phyloP scores from a whole-genome alignment of 2,113 vertebrate genomes.

The Lamprotornis superbus region DNA sequence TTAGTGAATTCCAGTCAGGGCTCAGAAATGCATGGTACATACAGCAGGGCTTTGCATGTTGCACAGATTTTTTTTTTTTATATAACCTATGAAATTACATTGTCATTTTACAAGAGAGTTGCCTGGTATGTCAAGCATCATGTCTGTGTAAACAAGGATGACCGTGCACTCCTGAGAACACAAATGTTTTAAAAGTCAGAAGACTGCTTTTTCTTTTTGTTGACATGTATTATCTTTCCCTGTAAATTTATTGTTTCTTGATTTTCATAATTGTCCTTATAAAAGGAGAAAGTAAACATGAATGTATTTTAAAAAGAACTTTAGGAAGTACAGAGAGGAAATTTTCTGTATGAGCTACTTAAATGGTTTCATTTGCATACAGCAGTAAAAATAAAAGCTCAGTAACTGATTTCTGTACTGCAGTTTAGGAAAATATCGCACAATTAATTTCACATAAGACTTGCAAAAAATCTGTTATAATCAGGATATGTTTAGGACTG shows the following conservation, averaged over 20 bases:
- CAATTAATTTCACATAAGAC: constrained; percentile 38
- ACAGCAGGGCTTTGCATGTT: neutral
- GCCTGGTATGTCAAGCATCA: fast-evolving
- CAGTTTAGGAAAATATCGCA: constrained; percentile 34
- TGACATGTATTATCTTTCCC: neutral
- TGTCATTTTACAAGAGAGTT: neutral
- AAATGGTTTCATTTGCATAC: constrained; percentile 38
- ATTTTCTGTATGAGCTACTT: constrained; percentile 41
- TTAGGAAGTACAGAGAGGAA: neutral
- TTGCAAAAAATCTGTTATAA: constrained; percentile 35
- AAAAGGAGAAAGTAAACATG: neutral
- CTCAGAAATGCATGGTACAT: neutral
- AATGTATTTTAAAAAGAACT: neutral
- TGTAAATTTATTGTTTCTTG: neutral
- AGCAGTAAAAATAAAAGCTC: constrained; percentile 39
- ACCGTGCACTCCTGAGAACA: neutral
- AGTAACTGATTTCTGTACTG: constrained; percentile 26
- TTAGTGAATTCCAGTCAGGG: neutral
- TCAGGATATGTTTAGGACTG: neutral
- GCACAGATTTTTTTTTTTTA: neutral
- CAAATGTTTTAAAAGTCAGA: neutral
- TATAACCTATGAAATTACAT: neutral
- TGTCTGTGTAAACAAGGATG: neutral
- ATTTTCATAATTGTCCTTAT: neutral
- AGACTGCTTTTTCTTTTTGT: neutral